Evolutionary conservation across 2,113 vertebrate genomes (phyloP).

Genomic region (Oreochromis aureus): DNA sequence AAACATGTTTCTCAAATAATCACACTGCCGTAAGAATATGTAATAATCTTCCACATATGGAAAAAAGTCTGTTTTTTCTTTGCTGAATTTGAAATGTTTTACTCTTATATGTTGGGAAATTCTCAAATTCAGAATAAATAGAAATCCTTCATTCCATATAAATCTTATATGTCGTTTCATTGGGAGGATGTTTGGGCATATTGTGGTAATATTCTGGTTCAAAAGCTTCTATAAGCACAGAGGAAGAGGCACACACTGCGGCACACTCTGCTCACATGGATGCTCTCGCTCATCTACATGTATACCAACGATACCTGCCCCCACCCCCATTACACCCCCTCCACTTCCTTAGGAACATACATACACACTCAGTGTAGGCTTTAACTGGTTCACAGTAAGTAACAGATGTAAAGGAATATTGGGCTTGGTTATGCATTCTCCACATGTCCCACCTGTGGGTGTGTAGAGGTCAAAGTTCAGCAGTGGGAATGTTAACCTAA

Average conservation of each 20-base stretch:
- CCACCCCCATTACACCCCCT: background rate
- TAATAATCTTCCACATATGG: background rate
- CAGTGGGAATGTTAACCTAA: background rate
- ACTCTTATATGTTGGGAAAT: background rate
- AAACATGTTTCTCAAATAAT: background rate
- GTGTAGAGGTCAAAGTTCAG: background rate
- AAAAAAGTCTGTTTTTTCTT: rapidly evolving
- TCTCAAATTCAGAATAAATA: background rate
- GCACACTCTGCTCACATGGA: background rate
- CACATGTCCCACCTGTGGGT: background rate
- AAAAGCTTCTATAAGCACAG: background rate
- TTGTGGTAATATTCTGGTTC: background rate
- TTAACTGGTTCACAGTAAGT: background rate
- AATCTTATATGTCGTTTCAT: rapidly evolving
- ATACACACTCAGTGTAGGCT: background rate
- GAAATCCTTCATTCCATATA: background rate
- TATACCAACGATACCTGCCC: background rate
- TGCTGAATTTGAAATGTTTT: background rate
- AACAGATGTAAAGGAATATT: background rate
- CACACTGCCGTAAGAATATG: background rate
- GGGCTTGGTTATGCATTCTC: background rate
- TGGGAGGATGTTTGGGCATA: background rate
- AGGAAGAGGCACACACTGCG: rapidly evolving
- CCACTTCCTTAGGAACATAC: background rate
- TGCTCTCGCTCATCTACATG: background rate